phyloP scores from a whole-genome alignment of 2,888 invertebrate genomes.

The Drosophila merina region DNA sequence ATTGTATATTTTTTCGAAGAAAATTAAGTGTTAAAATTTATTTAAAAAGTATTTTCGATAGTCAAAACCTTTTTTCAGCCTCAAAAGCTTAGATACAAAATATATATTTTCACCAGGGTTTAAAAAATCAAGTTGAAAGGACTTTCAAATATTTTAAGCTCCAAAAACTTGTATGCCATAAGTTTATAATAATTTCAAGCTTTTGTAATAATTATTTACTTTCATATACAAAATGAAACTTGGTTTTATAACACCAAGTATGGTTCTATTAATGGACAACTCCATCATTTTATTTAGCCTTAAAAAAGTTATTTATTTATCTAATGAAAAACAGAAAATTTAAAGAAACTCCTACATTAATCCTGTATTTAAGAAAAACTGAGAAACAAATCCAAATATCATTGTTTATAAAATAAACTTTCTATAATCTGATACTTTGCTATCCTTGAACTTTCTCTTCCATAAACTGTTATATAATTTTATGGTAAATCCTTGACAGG shows the following conservation, averaged over 20 bases:
- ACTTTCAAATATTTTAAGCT: neutral
- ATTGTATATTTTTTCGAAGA: too few species aligned
- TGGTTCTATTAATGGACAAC: too few species aligned
- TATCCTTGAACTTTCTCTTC: neutral
- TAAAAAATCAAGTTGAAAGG: neutral
- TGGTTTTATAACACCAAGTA: constrained; percentile 29
- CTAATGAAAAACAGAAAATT: too few species aligned
- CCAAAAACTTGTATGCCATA: neutral
- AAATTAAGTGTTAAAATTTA: too few species aligned
- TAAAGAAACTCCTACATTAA: too few species aligned
- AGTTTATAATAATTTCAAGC: neutral
- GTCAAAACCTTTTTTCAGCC: too few species aligned
- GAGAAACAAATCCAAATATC: neutral
- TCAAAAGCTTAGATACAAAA: too few species aligned
- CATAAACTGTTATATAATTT: neutral
- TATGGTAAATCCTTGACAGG: neutral
- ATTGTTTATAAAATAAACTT: neutral
- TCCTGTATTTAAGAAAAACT: too few species aligned
- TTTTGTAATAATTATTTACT: too few species aligned
- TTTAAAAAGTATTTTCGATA: too few species aligned
- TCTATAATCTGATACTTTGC: neutral
- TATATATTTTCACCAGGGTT: neutral
- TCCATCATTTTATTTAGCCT: too few species aligned
- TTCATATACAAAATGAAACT: constrained; percentile 25
- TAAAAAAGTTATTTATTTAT: too few species aligned